Percentiles rank a stretch among this genome's conserved stretches.
Conservation (phyloP, 2,888 invertebrate genomes). For the Yponomeuta malinellus region DNA sequence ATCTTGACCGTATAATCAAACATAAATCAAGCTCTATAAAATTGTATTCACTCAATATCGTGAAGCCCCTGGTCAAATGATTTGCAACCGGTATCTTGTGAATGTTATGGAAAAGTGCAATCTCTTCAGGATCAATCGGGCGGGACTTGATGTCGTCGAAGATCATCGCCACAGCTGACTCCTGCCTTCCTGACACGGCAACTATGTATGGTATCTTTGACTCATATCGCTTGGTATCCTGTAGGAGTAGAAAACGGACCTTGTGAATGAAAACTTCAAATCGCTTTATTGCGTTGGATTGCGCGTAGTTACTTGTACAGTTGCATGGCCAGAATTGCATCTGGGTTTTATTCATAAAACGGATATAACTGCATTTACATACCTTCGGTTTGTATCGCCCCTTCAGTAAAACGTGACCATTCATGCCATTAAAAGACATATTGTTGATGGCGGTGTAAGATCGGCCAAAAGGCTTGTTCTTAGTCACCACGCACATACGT, state of each 20-base stretch:
- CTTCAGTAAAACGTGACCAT: constrained; percentile 45
- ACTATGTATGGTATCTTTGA: constrained; percentile 61
- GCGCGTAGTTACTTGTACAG: not conserved
- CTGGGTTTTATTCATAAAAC: not conserved
- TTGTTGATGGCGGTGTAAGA: constrained; percentile 53
- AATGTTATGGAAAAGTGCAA: constrained; percentile 58
- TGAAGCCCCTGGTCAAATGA: constrained; percentile 79
- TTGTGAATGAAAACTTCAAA: not conserved
- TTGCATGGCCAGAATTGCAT: not conserved
- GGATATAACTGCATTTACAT: constrained; percentile 8
- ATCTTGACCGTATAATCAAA: too few species aligned
- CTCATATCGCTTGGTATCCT: constrained; percentile 29
- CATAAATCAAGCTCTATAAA: too few species aligned
- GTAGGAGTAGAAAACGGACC: not conserved
- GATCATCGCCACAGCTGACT: constrained; percentile 42
- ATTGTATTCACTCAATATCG: constrained; percentile 49
- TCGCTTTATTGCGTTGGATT: not conserved
- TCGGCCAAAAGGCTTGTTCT: constrained; percentile 71
- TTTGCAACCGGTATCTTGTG: constrained; percentile 57
- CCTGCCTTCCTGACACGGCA: constrained; percentile 73
- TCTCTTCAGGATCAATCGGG: constrained; percentile 58
- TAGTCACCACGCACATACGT: constrained; percentile 73
- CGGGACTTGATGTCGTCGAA: constrained; percentile 37
- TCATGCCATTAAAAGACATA: constrained; percentile 47
- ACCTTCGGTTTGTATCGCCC: constrained; percentile 52